Conservation (phyloP, 2,888 invertebrate genomes). For the Nemurella pictetii region DNA sequence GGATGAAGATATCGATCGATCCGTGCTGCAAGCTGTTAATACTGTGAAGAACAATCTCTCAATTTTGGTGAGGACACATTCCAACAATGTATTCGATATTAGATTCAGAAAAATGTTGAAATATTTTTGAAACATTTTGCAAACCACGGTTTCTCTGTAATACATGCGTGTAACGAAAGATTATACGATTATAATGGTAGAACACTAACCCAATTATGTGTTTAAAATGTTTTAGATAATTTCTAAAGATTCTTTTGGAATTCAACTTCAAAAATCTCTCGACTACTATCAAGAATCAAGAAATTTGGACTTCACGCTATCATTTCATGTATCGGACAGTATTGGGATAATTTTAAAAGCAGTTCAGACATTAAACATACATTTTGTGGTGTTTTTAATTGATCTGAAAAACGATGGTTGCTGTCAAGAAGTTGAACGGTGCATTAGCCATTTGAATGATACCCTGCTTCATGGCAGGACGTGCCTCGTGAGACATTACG, state of each 20-base stretch:
- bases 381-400: background rate
- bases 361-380: background rate
- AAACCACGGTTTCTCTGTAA: too few species aligned
- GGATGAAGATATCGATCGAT: background rate
- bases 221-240: background rate
- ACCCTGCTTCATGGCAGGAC: background rate
- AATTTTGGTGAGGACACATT: background rate
- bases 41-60: background rate
- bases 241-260: background rate
- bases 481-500: background rate
- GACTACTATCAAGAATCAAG: background rate
- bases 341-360: background rate
- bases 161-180: too few species aligned
- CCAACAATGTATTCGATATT: background rate
- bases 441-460: background rate
- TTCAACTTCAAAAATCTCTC: background rate
- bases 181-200: too few species aligned
- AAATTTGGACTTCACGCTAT: background rate
- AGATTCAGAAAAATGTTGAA: too few species aligned
- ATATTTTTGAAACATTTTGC: too few species aligned
- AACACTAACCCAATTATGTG: too few species aligned
- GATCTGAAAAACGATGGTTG: background rate
- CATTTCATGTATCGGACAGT: background rate
- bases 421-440: background rate
- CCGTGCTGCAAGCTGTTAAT: background rate